Base-by-base conservation (phyloP, 2,113 vertebrate genomes). In the Hippolais icterina region DNA sequence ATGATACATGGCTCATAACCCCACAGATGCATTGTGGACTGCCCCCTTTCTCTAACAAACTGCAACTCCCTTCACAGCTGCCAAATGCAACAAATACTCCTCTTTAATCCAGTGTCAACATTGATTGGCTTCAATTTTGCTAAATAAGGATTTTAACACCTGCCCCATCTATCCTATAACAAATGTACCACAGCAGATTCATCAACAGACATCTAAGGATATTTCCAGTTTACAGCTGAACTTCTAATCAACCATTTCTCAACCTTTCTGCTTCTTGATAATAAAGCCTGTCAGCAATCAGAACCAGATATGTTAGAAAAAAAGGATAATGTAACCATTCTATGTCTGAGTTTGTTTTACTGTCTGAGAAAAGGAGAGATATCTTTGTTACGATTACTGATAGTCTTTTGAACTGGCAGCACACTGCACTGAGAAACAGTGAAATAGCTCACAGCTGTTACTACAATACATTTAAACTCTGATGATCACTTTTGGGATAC, bases 111-210 rank as follows among this genome's bases (percentile, higher is more conserved):
- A 75, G 22, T 49, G 61, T 91, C 93, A 89, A 75, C 49, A 75
- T 6, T 81, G 53, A 89, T 42, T 76, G 53, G 33, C 41, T 94
- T 91, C 87, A 89, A 5, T 84, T 92, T 85, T 91, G 57, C 49
- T 64, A 84, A 68, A 59, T 63, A 89, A 87, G n/a, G 69, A 44
- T 75, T 93, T 89, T 92, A 96, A 47, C 80, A 95, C 57, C 59
- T 94, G 78, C 46, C 28, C 53, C 29, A 50, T 72, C 61, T 82
- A 54, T 64, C 23, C 77, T 68, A 9, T 42, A 79, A 37, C 23
- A 90, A 78, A 77, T 9, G 22, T 63, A 66, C 35, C 31, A 27
- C 11, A 70, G 47, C 15, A 82, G 56, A 75, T 31, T 59, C 76
- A 59, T 63, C 63, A 59, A 33, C 1, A 14, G 44, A 65, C 54